Conservation (phyloP, 2,797 vertebrate genomes). For the Sarcophilus harrisii region DNA sequence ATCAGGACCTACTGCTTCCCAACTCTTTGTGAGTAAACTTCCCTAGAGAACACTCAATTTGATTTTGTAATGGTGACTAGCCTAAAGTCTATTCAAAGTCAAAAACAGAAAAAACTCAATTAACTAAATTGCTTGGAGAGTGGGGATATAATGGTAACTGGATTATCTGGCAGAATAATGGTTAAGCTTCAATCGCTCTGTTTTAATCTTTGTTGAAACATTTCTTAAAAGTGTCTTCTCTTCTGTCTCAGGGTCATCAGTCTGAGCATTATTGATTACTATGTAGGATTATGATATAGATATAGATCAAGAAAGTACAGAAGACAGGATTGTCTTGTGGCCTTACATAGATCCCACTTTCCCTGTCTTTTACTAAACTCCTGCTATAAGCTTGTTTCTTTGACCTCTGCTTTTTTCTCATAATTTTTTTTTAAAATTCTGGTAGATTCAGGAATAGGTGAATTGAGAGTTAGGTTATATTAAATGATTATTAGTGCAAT, state of each 20-base stretch:
- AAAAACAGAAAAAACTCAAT: background rate
- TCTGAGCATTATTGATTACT: background rate
- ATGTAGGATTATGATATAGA: background rate
- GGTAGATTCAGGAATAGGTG: background rate
- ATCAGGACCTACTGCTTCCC: background rate
- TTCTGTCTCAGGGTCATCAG: background rate
- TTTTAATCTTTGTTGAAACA: background rate
- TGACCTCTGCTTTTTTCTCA: background rate
- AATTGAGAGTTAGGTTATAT: constrained; percentile 13
- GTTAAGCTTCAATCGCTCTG: background rate
- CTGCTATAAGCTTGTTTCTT: background rate
- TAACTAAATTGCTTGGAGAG: background rate
- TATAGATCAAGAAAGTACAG: background rate
- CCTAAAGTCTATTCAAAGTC: background rate
- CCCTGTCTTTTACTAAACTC: constrained; percentile 5
- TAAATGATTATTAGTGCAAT: background rate
- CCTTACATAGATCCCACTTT: background rate
- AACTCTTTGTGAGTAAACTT: background rate
- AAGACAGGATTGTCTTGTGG: background rate
- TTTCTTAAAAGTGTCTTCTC: background rate
- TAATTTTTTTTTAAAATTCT: too few species aligned
- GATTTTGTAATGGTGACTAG: background rate
- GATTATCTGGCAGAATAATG: background rate
- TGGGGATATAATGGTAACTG: background rate
- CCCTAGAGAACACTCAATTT: background rate